Percentiles rank a stretch among this genome's conserved stretches.
These are phyloP conservation scores for Tupiocoris notatus DNA, from an alignment of 2,888 invertebrate genomes.

Conservation along the genomic window DNA sequence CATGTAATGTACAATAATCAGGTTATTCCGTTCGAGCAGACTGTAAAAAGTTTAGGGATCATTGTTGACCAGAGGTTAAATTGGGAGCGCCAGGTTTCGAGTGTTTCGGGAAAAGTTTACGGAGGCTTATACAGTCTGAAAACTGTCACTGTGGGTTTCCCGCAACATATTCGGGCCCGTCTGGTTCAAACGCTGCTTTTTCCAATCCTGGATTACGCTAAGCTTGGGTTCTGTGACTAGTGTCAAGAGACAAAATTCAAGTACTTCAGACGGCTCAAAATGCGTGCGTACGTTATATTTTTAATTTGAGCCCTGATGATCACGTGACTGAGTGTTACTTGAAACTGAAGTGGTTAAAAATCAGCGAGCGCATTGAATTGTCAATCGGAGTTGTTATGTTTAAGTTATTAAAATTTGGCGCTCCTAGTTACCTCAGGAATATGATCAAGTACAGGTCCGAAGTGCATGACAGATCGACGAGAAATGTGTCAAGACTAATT, in stretches of 20 bases:
- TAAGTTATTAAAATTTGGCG: background rate
- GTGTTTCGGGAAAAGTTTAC: background rate
- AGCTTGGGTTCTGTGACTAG: background rate
- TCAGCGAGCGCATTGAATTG: background rate
- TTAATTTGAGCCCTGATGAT: background rate
- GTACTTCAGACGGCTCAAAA: background rate
- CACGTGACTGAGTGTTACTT: background rate
- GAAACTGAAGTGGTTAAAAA: background rate
- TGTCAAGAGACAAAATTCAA: background rate
- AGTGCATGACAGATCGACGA: background rate
- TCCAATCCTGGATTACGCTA: background rate
- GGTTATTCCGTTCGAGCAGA: background rate
- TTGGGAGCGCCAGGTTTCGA: background rate
- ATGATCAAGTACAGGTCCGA: background rate
- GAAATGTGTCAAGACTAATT: too few species aligned
- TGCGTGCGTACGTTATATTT: background rate
- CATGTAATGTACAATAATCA: background rate
- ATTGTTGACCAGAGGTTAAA: background rate
- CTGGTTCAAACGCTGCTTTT: background rate
- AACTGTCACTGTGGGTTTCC: background rate
- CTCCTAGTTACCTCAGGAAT: background rate
- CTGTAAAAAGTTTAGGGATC: background rate
- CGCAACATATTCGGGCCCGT: background rate
- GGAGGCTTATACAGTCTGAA: background rate
- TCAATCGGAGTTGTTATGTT: background rate